Base-by-base conservation (phyloP, 2,113 vertebrate species). In the Talpa occidentalis region DNA sequence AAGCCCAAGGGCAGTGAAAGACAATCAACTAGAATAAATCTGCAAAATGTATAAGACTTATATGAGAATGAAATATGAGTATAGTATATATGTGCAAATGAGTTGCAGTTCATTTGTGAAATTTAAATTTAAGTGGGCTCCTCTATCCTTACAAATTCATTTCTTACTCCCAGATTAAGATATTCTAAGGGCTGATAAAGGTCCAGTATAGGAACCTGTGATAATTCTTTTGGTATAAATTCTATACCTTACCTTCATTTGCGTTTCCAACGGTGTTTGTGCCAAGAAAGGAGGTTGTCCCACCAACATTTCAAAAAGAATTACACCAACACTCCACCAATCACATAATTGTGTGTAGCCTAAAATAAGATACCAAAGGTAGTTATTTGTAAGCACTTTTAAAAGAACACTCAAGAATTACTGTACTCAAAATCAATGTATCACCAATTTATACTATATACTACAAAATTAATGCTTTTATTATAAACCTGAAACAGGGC, bases 271-370 rank as follows among this genome's bases (percentile, higher is more conserved):
- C 21, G 99, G 99, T 42, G 99, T 99, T 91, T 99, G 99, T 82
- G 99, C 99, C 74, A 99, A 97, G 96, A 99, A 99, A 4, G 99
- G 99, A 97, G 99, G 99, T 86, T 99, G 99, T n/a, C 99, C 99
- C 8, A 99, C 99, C 14, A 99, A 97, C 99, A 99, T 99, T 97
- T 99, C 99, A 97, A 99, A 99, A 91, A 99, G 97, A 98, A 99
- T 99, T 95, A 99, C 99, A 47, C 99, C 99, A 77, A 99, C 99
- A 47, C 99, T 99, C 99, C 99, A 99, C 99, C 99, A 99, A 85
- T 99, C 99, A 92, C 99, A 99, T 32, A 99, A 98, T 98, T 99
- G 99, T 6, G 99, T 99, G 97, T 99, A 99, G 88, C 99, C 98
- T 99, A 97, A 96, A 98, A 98, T 44, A 28, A 96, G 62, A 95